These are phyloP conservation scores for Drosophila sproati DNA, from an alignment of 1,140 invertebrate genomes.

Conservation along the genomic window DNA sequence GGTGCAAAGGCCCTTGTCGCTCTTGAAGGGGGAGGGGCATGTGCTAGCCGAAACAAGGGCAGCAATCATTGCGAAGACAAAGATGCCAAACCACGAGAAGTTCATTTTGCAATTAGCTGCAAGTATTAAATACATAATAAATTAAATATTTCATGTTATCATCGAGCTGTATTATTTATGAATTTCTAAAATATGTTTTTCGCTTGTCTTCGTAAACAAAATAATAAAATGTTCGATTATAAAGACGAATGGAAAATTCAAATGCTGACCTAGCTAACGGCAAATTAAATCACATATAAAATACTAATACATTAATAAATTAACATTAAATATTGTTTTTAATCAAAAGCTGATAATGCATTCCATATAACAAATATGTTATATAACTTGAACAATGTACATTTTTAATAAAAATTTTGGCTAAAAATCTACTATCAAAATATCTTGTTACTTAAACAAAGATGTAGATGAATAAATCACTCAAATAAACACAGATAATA, in stretches of 20 bases:
- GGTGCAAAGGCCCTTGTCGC: conserved; percentile 31
- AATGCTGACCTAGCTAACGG: not conserved
- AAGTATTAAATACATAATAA: not conserved
- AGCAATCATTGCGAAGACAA: conserved; percentile 66
- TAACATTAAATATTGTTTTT: not conserved
- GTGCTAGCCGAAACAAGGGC: conserved; percentile 51
- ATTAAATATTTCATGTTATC: not conserved
- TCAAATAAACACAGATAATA: no score
- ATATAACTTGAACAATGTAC: no score
- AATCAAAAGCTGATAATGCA: not conserved
- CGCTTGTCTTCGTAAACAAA: not conserved
- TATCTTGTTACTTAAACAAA: no score
- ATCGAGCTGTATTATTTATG: no score
- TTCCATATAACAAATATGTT: not conserved
- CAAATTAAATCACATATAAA: not conserved
- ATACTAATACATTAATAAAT: not conserved
- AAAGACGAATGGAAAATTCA: not conserved
- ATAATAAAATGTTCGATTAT: not conserved
- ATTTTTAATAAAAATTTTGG: no score
- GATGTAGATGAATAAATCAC: no score
- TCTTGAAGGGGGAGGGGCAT: conserved; percentile 56
- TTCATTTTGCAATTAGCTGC: conserved; percentile 58
- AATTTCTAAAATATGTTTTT: not conserved
- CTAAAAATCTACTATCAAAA: no score
- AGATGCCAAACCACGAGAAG: conserved; percentile 69